Evolutionary conservation across 92 coral and sea anemone species (phyloP), one percentile per base, ranked within the genome.

Genomic region (Zoanthus gigantus): DNA sequence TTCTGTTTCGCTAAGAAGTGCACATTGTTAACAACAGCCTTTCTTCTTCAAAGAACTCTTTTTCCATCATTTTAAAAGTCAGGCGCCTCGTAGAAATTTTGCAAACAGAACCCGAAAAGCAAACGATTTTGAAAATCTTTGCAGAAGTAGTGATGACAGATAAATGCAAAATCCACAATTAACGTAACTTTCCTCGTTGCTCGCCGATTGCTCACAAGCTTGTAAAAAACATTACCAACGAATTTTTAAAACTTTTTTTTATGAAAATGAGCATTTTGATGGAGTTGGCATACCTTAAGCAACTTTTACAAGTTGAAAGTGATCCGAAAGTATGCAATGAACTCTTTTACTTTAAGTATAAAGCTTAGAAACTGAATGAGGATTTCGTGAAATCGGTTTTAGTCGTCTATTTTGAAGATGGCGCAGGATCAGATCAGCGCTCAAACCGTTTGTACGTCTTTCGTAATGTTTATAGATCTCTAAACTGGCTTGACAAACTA

Each of bases 381-480:
- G 47, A 9, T 9, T 47, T n/a, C 44, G 71, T 69, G 9, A 58
- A 57, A 58, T 15, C 66, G 48, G 48, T 42, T 78, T 78, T 69
- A 18, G 1, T 23, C 23, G 23, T 23, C 61, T 9, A 10, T 7
- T 56, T 56, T 56, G 3, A 14, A 58, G 37, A 7, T 18, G 37
- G 1, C 1, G 17, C n/a, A 1, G 10, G 32, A 37, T 2, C 42
- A 37, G 42, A 4, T 37, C 42, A 37, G 42, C 2, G 42, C 42
- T 37, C 23, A 9, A 9, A 29, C 60, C 12, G 46, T 81, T 79
- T 61, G 15, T 1, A 17, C 12, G 16, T 13, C 44, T 79, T 46
- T 53, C 28, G 85, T 81, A 46, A 66, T 80, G 63, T 65, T 66
- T 67, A 54, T 5, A 78, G 23, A 65, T 13, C 81, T 76, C 9